Percentiles rank a stretch among this genome's conserved stretches.
Evolutionary conservation across 2,113 vertebrate species (phyloP).

Genomic region (Phalacrocorax aristotelis): DNA sequence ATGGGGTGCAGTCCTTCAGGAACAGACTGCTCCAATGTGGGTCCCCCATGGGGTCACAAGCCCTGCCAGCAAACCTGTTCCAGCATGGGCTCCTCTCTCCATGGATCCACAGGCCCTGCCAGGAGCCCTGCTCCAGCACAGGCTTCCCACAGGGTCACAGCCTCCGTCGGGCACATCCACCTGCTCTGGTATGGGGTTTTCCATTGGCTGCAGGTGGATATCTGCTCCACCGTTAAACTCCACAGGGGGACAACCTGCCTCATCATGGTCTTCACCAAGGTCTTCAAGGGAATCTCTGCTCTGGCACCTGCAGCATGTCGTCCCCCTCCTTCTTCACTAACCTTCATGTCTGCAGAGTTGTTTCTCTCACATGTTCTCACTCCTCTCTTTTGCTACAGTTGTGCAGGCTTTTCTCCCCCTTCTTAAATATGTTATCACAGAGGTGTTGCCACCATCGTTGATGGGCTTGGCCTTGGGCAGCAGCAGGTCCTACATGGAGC

Average conservation of each 20-base stretch:
- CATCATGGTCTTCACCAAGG: background rate
- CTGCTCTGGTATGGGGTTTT: background rate
- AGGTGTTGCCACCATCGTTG: background rate
- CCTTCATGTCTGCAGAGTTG: background rate
- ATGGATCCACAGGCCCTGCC: too few species aligned
- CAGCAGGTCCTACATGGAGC: rapidly evolving
- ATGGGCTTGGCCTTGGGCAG: background rate
- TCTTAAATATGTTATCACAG: background rate
- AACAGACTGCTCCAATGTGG: background rate
- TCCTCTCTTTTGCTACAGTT: background rate
- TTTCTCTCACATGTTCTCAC: background rate
- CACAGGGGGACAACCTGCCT: background rate
- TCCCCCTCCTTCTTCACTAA: background rate
- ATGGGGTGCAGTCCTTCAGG: background rate
- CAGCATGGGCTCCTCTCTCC: background rate
- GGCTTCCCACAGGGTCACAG: background rate
- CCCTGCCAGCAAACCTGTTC: background rate
- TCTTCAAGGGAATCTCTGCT: background rate
- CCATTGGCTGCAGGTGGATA: background rate
- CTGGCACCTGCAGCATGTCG: background rate
- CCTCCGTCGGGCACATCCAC: background rate
- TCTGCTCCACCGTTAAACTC: background rate
- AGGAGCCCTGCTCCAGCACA: too few species aligned
- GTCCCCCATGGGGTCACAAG: background rate
- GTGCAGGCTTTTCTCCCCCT: background rate